A percentile compares a stretch with the other conserved stretches of the same genome.
These are phyloP conservation scores for Zaprionus taronus DNA, from an alignment of 1,140 invertebrate genomes.

Conservation along the genomic window DNA sequence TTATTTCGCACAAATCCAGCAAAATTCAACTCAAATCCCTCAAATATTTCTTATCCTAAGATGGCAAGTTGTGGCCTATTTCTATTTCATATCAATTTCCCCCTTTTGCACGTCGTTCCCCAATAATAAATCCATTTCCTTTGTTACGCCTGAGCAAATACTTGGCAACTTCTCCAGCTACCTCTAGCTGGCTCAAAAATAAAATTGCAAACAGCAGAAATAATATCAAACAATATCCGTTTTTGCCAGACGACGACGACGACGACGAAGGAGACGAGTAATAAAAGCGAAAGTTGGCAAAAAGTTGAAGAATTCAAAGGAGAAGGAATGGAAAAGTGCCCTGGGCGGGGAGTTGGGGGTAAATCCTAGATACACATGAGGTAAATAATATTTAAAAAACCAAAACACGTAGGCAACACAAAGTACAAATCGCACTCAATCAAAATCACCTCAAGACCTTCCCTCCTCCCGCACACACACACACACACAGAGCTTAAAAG, in stretches of 20 bases:
- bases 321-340: neutral
- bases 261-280: slow-evolving; percentile 11
- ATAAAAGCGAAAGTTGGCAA: slow-evolving; percentile 58
- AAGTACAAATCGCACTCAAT: slow-evolving; percentile 81
- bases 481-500: slow-evolving; percentile 55
- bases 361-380: slow-evolving; percentile 64
- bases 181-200: slow-evolving; percentile 43
- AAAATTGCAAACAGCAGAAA: slow-evolving; percentile 65
- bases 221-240: slow-evolving; percentile 73
- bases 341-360: slow-evolving; percentile 26
- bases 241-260: slow-evolving; percentile 10
- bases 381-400: slow-evolving; percentile 80
- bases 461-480: neutral
- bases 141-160: slow-evolving; percentile 40
- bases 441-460: slow-evolving; percentile 73
- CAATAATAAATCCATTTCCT: slow-evolving; percentile 52
- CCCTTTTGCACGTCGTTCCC: neutral
- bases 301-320: slow-evolving; percentile 15
- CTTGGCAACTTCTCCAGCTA: slow-evolving; percentile 14
- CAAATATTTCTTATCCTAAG: neutral
- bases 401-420: slow-evolving; percentile 77
- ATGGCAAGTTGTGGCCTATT: slow-evolving; percentile 2
- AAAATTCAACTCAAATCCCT: no score
- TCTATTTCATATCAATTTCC: slow-evolving; percentile 42
- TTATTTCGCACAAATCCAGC: neutral